phyloP scores from a whole-genome alignment of 2,797 vertebrate genomes.

The Pelochelys cantorii region DNA sequence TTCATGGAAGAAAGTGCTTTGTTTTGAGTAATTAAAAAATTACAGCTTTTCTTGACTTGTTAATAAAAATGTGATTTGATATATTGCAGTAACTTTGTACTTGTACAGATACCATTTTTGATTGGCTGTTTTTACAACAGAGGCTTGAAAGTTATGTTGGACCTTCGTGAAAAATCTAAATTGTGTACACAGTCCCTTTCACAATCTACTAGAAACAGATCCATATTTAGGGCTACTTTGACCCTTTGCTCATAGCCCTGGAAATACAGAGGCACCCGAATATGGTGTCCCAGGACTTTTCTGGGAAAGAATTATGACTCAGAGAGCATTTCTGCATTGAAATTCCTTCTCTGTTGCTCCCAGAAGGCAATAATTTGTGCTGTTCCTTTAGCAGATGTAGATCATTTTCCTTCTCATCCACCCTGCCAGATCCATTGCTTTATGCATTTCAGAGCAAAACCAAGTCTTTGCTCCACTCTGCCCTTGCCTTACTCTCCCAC shows the following conservation, averaged over 20 bases:
- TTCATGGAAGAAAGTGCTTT: neutral
- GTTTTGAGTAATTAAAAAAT: neutral
- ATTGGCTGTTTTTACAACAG: conserved; percentile 26
- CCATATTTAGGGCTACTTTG: neutral
- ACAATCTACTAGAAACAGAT: conserved; percentile 21
- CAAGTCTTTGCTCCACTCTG: too few species aligned
- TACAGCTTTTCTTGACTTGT: conserved; percentile 1
- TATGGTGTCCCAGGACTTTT: neutral
- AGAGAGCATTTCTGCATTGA: neutral
- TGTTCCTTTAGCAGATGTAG: accelerated
- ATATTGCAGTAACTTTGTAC: neutral
- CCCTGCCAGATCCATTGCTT: too few species aligned
- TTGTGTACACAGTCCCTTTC: conserved; percentile 9
- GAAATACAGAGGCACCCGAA: conserved; percentile 9
- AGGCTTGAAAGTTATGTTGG: conserved; percentile 51
- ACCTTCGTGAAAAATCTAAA: conserved; percentile 22
- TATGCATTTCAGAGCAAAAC: too few species aligned
- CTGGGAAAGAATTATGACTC: neutral
- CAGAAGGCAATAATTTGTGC: neutral
- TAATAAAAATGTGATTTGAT: conserved; percentile 4
- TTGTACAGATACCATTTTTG: conserved; percentile 41
- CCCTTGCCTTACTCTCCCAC: neutral
- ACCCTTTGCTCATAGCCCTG: neutral
- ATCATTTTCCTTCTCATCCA: too few species aligned
- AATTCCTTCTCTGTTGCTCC: neutral